Evolutionary conservation across 2,113 vertebrate species (phyloP).

Genomic region (Emydocephalus ijimae): DNA sequence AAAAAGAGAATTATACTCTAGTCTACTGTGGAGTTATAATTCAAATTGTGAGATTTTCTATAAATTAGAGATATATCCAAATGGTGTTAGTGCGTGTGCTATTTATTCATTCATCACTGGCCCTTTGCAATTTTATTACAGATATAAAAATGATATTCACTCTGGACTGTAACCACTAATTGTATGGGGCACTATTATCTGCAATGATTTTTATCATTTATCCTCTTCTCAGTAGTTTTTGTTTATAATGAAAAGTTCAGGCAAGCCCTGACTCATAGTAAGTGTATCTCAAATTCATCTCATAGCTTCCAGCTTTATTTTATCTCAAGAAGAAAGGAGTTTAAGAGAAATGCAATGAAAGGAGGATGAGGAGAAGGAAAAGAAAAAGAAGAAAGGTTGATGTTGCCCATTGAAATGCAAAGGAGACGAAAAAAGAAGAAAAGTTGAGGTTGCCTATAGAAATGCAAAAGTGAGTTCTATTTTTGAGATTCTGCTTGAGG

Average conservation of each 20-base stretch:
- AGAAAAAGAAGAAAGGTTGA: background rate
- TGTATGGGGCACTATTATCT: conserved; percentile 4
- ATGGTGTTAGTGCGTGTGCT: background rate
- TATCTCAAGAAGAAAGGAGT: background rate
- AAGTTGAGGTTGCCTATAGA: background rate
- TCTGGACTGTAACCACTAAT: conserved; percentile 3
- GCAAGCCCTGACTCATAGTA: background rate
- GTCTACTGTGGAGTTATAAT: background rate
- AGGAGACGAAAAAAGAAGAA: background rate
- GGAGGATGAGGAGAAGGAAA: background rate
- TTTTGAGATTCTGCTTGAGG: background rate
- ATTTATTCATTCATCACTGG: background rate
- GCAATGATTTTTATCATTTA: background rate
- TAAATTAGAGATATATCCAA: background rate
- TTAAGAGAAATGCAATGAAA: background rate
- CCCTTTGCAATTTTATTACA: background rate
- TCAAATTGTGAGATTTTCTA: background rate
- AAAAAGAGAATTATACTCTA: background rate
- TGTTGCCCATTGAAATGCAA: background rate
- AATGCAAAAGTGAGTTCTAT: background rate
- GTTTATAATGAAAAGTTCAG: background rate
- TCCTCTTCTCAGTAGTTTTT: background rate
- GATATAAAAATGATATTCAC: conserved; percentile 4
- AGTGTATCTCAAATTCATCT: background rate
- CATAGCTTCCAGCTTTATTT: background rate